Base-by-base conservation (phyloP, 92 coral and sea anemone genomes). In the Epizoanthus scotinus region DNA sequence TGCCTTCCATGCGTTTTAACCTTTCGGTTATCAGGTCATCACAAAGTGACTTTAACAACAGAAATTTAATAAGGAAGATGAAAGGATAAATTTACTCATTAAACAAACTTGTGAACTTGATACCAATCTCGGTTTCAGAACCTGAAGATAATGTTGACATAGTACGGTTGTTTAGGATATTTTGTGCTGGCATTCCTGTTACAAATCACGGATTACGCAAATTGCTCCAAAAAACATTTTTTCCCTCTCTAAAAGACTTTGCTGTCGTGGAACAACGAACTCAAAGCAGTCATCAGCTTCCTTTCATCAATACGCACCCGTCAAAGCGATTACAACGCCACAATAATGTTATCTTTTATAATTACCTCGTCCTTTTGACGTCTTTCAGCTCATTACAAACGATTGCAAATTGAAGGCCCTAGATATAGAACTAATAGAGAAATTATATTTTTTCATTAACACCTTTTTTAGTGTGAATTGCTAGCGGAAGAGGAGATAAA, bases 311-410 rank as follows among this genome's bases (percentile, higher is more conserved):
- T 75, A 58, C 38, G 1, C 67, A 67, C 57, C 21, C 36, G 60
- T 58, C 80, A 74, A 57, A n/a, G 56, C 55, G 55, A 75, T 75
- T n/a, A 17, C 57, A 57, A n/a, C 59, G 21, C 47, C 47, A 58
- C 81, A 75, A 38, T 36, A 75, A 75, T 57, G 24, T 75, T 75
- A 75, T 75, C 79, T 36, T 60, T 75, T 75, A 63, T 31, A 75
- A 75, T 75, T 75, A 38, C 25, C 68, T 14, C 66, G 55, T 26
- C 81, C 36, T 59, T 59, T 58, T 13, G 61, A 47, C 6, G 17
- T 49, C 17, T 20, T 65, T 65, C 55, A 24, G 20, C 36, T 75
- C 17, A 47, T 47, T 47, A 47, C 52, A 47, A 8, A 47, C 14
- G 52, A 47, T 47, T 47, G 15, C 52, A 47, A 13, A 47, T 47